These are phyloP conservation scores for Neomicropteryx cornuta DNA, from an alignment of 1,140 invertebrate species.

Conservation along the genomic window DNA sequence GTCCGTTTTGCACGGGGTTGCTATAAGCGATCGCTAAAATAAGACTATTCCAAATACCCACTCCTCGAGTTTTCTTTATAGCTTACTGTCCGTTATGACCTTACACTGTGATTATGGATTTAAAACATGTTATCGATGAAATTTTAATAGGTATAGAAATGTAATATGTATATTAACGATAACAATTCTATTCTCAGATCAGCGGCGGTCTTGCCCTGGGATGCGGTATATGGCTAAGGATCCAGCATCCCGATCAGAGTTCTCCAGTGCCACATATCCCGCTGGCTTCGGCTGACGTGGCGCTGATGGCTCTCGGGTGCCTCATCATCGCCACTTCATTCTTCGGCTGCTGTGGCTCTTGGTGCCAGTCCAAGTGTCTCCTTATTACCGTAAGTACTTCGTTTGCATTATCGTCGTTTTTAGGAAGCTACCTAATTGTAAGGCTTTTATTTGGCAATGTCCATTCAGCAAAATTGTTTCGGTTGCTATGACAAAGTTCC, in stretches of 20 bases:
- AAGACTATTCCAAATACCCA: no score
- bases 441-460: no score
- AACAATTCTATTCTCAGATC: constrained; percentile 41
- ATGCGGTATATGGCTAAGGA: constrained; percentile 60
- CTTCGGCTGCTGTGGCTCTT: constrained; percentile 71
- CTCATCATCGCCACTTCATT: constrained; percentile 63
- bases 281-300: constrained; percentile 53
- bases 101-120: no score
- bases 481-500: no score
- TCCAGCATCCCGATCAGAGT: constrained; percentile 58
- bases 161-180: constrained; percentile 6
- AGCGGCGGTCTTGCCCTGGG: constrained; percentile 64
- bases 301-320: constrained; percentile 56
- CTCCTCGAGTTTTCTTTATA: no score
- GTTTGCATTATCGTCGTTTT: no score
- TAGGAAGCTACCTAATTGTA: no score
- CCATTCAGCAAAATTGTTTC: no score
- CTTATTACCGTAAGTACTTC: constrained; percentile 54
- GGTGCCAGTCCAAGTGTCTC: constrained; percentile 68
- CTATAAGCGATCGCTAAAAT: no score
- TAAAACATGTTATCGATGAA: no score
- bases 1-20: no score
- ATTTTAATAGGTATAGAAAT: not conserved
- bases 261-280: constrained; percentile 60
- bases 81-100: no score